Percentiles rank a stretch among this genome's conserved stretches.
These are phyloP conservation scores for Chelonoidis abingdonii DNA, from an alignment of 2,113 vertebrate species.

Conservation along the genomic window DNA sequence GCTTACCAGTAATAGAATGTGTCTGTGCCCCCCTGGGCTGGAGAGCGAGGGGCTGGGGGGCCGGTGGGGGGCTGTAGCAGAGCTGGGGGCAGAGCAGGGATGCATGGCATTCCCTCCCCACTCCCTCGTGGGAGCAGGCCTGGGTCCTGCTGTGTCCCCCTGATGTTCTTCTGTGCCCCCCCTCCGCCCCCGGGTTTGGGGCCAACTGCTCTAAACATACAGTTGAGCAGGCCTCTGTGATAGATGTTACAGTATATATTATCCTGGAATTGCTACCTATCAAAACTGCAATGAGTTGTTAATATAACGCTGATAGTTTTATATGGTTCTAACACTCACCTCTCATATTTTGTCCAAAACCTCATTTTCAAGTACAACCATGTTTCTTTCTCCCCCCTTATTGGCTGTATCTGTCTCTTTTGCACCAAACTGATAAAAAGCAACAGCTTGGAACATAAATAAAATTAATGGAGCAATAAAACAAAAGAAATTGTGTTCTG, in stretches of 20 bases:
- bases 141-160: no score
- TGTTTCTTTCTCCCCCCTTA: constrained; percentile 36
- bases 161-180: no score
- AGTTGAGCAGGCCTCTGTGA: constrained; percentile 25
- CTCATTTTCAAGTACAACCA: constrained; percentile 14
- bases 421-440: constrained; percentile 53
- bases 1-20: no score
- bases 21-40: no score
- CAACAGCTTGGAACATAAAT: constrained; percentile 63
- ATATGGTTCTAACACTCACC: background rate
- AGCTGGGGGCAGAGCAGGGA: no score
- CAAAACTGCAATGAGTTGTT: constrained; percentile 8
- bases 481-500: constrained; percentile 58
- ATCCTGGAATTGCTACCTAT: constrained; percentile 44
- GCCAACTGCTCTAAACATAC: background rate
- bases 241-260: constrained; percentile 19
- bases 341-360: background rate
- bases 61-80: no score
- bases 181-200: no score
- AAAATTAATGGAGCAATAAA: constrained; percentile 64
- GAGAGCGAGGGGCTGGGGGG: no score
- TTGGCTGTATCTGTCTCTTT: background rate
- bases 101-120: no score
- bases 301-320: constrained; percentile 20
- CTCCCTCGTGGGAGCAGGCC: no score